phyloP scores from a whole-genome alignment of 1,140 invertebrate genomes.

The Dendrolimus punctatus region DNA sequence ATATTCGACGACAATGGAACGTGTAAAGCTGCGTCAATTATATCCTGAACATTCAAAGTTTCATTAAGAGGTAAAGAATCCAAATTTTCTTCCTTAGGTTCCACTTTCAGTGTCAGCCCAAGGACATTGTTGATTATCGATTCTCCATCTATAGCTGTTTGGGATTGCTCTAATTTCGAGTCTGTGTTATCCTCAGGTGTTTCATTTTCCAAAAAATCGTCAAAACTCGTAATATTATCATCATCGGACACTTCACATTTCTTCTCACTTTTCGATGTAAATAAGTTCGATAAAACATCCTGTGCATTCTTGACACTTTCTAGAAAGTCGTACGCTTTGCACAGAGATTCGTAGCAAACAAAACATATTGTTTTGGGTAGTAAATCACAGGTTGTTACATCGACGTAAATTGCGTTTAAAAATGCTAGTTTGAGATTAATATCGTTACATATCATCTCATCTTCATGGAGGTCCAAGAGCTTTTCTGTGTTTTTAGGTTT shows the following conservation, averaged over 20 bases:
- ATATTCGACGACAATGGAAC: constrained; percentile 6
- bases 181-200: constrained; percentile 3
- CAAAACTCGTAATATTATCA: constrained; percentile 6
- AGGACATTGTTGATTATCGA: constrained; percentile 1
- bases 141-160: not conserved
- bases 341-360: constrained; percentile 32
- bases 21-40: constrained; percentile 10
- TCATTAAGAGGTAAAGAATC: not conserved
- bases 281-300: constrained; percentile 22
- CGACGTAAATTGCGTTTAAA: constrained; percentile 20
- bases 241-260: constrained; percentile 16
- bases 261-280: not conserved
- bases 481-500: constrained; percentile 32
- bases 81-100: constrained; percentile 9
- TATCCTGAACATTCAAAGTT: constrained; percentile 12
- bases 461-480: constrained; percentile 27
- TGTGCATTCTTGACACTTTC: constrained; percentile 35
- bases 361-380: constrained; percentile 45
- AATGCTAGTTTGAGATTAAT: constrained; percentile 28
- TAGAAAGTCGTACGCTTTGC: constrained; percentile 41
- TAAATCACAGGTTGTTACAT: constrained; percentile 18
- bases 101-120: constrained; percentile 5
- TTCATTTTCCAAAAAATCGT: constrained; percentile 9
- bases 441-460: constrained; percentile 25
- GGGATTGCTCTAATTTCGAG: constrained; percentile 7